Evolutionary conservation across 2,113 vertebrate species (phyloP), one percentile per base, ranked within the genome.

Genomic region (Nyctibius bracteatus): DNA sequence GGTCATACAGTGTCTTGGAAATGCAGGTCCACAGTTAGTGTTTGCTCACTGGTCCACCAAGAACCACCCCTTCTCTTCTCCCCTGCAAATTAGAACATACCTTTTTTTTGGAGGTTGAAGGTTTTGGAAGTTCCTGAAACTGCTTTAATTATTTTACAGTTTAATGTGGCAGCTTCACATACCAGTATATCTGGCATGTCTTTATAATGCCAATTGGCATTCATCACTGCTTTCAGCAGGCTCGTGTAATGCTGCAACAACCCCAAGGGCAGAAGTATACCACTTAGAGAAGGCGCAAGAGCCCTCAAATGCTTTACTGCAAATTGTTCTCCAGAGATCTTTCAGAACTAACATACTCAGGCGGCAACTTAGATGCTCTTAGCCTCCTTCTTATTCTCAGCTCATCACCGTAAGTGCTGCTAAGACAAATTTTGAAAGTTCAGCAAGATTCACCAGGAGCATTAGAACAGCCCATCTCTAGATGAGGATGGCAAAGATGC

Each of bases 11-110:
- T 7, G 8, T n/a, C 65, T 70, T 41, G 13, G 49, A 70, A 86
- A 89, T 21, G 33, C 52, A 89, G 31, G 65, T 21, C 44, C 59
- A 61, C 46, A 52, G 52, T 14, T 0, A 31, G 12, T 12, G 11
- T 57, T 92, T 44, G 23, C 18, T 87, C 68, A 78, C 8, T 51
- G 9, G 1, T 39, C 46, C 31, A 8, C 10, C 18, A 74, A 79
- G 52, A 81, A 14, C 15, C 33, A 51, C 12, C 22, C 8, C 6
- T 58, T 27, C 19, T 41, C 8, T 30, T 35, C 21, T 88, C 52
- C 25, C 19, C 6, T 0, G 0, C 33, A 88, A 55, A 62, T 80
- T 6, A 49, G 8, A 86, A 25, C 3, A 1, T 8, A 7, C 39
- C 0, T 51, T 28, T 66, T 39, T 19, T 65, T 35, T 39, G 5